Evolutionary conservation across 1,140 invertebrate species (phyloP).

Genomic region (Ceratina australensis): DNA sequence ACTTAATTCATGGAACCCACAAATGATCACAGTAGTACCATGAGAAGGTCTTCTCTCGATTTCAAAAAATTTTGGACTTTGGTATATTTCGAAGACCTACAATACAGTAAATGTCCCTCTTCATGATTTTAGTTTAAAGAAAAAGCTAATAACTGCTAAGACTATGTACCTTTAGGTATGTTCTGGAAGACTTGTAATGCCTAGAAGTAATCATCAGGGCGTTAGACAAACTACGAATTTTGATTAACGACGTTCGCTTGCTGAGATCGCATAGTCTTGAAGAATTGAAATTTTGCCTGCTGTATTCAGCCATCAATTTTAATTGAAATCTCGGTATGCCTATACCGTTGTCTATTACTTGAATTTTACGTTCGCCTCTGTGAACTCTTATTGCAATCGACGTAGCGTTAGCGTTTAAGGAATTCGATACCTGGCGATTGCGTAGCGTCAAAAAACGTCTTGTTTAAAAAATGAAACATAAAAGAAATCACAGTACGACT

Average conservation of each 20-base stretch:
- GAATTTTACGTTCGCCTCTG: slow-evolving; percentile 56
- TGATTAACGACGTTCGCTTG: slow-evolving; percentile 7
- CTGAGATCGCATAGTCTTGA: background rate
- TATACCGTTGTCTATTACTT: slow-evolving; percentile 72
- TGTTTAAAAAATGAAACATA: background rate
- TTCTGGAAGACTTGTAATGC: slow-evolving; percentile 42
- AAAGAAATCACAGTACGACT: too few relatives aligned
- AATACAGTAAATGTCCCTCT: slow-evolving; percentile 7
- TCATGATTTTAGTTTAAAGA: too few relatives aligned
- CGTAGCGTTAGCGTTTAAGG: slow-evolving; percentile 60
- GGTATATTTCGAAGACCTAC: slow-evolving; percentile 47
- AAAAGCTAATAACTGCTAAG: background rate
- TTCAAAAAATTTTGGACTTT: slow-evolving; percentile 35
- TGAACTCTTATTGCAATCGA: slow-evolving; percentile 68
- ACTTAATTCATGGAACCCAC: slow-evolving; percentile 49
- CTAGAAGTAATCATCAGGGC: slow-evolving; percentile 65
- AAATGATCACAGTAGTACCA: slow-evolving; percentile 69
- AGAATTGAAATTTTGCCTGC: background rate
- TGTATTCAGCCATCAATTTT: slow-evolving; percentile 50
- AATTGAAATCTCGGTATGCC: slow-evolving; percentile 62
- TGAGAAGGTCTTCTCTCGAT: slow-evolving; percentile 57
- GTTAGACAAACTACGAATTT: slow-evolving; percentile 55
- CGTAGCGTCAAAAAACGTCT: background rate
- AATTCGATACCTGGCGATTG: slow-evolving; percentile 53
- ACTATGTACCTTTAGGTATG: slow-evolving; percentile 63